phyloP scores from a whole-genome alignment of 1,140 invertebrate genomes.

The Bombus pyrosoma region DNA sequence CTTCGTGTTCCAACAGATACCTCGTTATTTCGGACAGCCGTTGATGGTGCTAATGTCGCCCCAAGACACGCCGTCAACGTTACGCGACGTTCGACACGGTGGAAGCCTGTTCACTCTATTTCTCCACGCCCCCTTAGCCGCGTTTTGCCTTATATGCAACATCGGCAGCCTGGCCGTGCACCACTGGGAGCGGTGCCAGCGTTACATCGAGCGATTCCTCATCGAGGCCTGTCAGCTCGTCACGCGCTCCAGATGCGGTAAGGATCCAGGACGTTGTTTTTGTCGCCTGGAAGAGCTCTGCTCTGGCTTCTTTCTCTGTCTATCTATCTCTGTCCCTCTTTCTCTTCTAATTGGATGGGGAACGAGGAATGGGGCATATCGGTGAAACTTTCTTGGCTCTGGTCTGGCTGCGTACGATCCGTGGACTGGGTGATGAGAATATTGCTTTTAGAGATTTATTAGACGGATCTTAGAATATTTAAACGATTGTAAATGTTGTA shows the following conservation, averaged over 20 bases:
- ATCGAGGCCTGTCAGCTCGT: conserved; percentile 93
- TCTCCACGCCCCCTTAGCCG: conserved; percentile 96
- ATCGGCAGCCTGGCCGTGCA: conserved; percentile 92
- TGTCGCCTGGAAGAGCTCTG: background rate
- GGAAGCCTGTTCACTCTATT: conserved; percentile 97
- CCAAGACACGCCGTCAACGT: conserved; percentile 91
- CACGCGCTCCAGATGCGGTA: conserved; percentile 92
- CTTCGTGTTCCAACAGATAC: conserved; percentile 96
- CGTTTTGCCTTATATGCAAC: conserved; percentile 96
- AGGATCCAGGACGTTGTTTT: conserved; percentile 70
- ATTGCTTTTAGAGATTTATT: conserved; percentile 3
- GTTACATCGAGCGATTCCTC: conserved; percentile 94
- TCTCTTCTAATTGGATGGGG: conserved; percentile 19
- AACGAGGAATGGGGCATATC: background rate
- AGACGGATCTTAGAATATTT: background rate
- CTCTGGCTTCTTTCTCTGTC: background rate
- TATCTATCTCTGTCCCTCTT: background rate
- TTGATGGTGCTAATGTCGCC: conserved; percentile 97
- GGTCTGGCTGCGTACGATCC: background rate
- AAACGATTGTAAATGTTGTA: background rate
- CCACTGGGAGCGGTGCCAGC: conserved; percentile 95
- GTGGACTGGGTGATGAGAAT: conserved; percentile 17
- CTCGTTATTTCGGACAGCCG: conserved; percentile 97
- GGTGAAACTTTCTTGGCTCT: conserved; percentile 51
- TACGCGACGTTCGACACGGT: conserved; percentile 94